Base-by-base conservation (phyloP, 2,113 vertebrate genomes). In the Setophaga kirtlandii region DNA sequence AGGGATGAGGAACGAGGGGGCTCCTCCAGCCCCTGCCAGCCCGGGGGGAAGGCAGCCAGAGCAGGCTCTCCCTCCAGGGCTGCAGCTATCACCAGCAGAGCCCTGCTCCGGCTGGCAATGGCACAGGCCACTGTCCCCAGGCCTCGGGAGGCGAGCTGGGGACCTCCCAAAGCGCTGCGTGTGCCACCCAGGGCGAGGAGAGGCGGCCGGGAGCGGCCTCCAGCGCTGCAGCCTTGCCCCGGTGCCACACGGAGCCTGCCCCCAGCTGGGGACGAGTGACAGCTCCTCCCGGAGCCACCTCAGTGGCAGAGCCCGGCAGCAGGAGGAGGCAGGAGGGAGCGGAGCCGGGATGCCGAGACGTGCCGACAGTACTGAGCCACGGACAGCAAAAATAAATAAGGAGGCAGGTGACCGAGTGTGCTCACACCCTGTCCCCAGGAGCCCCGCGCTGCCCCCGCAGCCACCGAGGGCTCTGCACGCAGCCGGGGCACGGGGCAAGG, bases 81-180 rank as follows among this genome's bases (percentile, higher is more conserved):
- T 8, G 62, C 82, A 28, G 90, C 90, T 69, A 15, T 92, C 89
- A 94, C 92, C 78, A 56, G 92, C 93, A 96, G 94, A 97, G 91
- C 94, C 62, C 89, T 23, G 87, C 86, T 93, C 81, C 25, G 4
- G 37, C 33, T 35, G 67, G 92, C 7, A 27, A 35, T 4, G 75
- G 60, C 65, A 49, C 84, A 9, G 42, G 37, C 64, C 74, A 1
- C 65, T 15, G 80, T 35, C 68, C 92, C 59, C 68, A 12, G 16
- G 7, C 41, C 3, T 4, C 0, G 27, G 67, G 46, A 58, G 60
- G 37, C 0, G 11, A 35, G 0, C 2, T 3, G 42, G 30, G 11
- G 30, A 73, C 58, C 67, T 88, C 44, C 81, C 62, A 0, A 18
- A 76, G 20, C 0, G 6, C 74, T 5, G n/a, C 3, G 5, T 3